Evolutionary conservation across 2,797 vertebrate genomes (phyloP).

Genomic region (Knipowitschia caucasica): DNA sequence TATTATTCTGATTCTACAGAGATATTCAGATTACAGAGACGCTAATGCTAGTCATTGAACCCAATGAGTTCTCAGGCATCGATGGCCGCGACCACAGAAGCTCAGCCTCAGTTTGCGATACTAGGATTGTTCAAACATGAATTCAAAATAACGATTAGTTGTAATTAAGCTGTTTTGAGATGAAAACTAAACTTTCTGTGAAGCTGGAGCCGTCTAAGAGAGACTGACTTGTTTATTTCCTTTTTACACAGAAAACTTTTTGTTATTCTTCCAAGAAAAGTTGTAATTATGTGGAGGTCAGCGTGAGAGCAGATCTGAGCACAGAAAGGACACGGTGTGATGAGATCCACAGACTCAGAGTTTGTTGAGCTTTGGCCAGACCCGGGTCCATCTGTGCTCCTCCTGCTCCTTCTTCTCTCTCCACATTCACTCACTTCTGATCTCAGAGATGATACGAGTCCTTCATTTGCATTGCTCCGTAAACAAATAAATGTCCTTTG

Average conservation of each 20-base stretch:
- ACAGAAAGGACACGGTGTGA: slow-evolving; percentile 12
- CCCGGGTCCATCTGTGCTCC: slow-evolving; percentile 53
- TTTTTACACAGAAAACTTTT: slow-evolving; percentile 24
- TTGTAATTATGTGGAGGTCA: slow-evolving; percentile 38
- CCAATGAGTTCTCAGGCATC: too few relatives aligned
- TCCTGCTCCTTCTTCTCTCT: slow-evolving; percentile 27
- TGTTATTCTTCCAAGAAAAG: slow-evolving; percentile 28
- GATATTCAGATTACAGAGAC: too few relatives aligned
- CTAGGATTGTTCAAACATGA: too few relatives aligned
- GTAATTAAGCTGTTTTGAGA: background rate
- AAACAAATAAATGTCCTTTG: too few relatives aligned
- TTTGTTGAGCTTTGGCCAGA: slow-evolving; percentile 48
- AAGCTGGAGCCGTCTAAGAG: slow-evolving; percentile 28
- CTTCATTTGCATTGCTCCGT: too few relatives aligned
- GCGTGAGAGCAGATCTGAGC: slow-evolving; percentile 8
- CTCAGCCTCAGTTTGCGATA: too few relatives aligned
- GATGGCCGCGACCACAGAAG: too few relatives aligned
- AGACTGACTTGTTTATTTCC: slow-evolving; percentile 18
- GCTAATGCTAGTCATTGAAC: too few relatives aligned
- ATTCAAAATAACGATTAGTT: background rate
- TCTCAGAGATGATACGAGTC: too few relatives aligned
- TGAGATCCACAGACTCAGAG: slow-evolving; percentile 48
- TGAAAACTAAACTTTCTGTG: slow-evolving; percentile 27
- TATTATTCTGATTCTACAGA: too few relatives aligned
- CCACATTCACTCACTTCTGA: too few relatives aligned